Base-by-base conservation (phyloP, 2,113 vertebrate genomes). In the Tragelaphus imberbis region DNA sequence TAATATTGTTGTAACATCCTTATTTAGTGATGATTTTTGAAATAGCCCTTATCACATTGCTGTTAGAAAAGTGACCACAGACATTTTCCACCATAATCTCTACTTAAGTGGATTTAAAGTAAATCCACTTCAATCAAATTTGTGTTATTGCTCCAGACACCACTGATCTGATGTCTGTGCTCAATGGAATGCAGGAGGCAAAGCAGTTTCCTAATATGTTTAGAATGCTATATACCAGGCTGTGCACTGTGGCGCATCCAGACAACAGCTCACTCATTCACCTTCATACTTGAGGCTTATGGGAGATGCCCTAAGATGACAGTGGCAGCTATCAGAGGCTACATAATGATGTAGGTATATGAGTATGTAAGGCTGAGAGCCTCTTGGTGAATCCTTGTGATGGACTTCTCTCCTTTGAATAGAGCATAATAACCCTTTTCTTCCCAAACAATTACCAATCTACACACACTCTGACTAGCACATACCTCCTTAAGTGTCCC, bases 401-500 rank as follows among this genome's bases (percentile, higher is more conserved):
- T 88, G 33, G 11, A 55, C 11, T 19, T 58, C n/a, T 19, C 16
- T 84, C 65, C 94, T 94, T 87, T 81, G 55, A 94, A 88, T 47
- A 88, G 40, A 88, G 30, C 77, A 86, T 63, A 75, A 68, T 6
- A 84, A 86, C 63, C 36, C 12, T 84, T 96, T 95, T 75, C 47
- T 84, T 44, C 56, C 30, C 2, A 65, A 82, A 95, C 27, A 23
- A 28, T 82, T 63, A 68, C 58, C 58, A 58, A 6, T 19, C 44
- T 80, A 56, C 36, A 68, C 40, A 75, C 75, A 75, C 33, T 28
- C 12, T 6, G 25, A 59, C 33, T 56, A 4, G 0, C 23, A 88
- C 97, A 5, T 98, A 99, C 99, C 99, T 99, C 99, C 98, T 99
- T 99, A 12, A 99, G 98, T 61, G 99, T 99, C 77, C 99, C 99